Base-by-base conservation (phyloP, 2,888 invertebrate genomes). In the Dynastes maya region DNA sequence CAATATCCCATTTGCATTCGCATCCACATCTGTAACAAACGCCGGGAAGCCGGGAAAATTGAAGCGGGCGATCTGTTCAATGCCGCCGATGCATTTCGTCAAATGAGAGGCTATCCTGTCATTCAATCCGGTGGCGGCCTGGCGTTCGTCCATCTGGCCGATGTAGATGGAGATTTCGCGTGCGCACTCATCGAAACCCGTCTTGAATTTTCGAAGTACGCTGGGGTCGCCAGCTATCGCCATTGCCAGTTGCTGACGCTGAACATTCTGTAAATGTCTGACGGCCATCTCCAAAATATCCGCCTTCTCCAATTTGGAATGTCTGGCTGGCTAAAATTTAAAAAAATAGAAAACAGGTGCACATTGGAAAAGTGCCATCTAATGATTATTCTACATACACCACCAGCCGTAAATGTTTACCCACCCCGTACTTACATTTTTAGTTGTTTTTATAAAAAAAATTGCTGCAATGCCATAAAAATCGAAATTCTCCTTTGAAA, bases 261-360 rank as follows among this genome's bases (percentile, higher is more conserved):
- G 97, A 16, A 98, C 90, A 80, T 95, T 94, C 87, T 97, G 96
- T 71, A 98, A 90, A 87, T 98, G 97, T 87, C 96, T 96, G 67
- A 98, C 98, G 0, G 98, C 97, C 92, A 98, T 94, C 89, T 98
- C 98, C 76, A 98, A 90, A 83, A 98, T 98, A 88, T 98, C 98
- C 0, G 98, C 98, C 87, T 98, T 98, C 89, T 98, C 98, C 85
- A 98, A 90, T 88, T 98, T 98, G 4, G 97, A 96, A 89, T 98
- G 97, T 78, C 97, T 93, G 1, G 96, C 94, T 53, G 97, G 96
- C 97, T 97, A 92, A 80, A 92, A 92, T 11, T 0, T 11, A 0
- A 2, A 11, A 45, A 45, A 37, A 37, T 37, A 37, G 0, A 37
- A 37, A 37, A 37, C 32, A 32, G 4, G 1, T 4, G 32, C 5